These are phyloP conservation scores for Eupithecia pulchellata DNA, from an alignment of 2,888 invertebrate genomes.

Conservation along the genomic window DNA sequence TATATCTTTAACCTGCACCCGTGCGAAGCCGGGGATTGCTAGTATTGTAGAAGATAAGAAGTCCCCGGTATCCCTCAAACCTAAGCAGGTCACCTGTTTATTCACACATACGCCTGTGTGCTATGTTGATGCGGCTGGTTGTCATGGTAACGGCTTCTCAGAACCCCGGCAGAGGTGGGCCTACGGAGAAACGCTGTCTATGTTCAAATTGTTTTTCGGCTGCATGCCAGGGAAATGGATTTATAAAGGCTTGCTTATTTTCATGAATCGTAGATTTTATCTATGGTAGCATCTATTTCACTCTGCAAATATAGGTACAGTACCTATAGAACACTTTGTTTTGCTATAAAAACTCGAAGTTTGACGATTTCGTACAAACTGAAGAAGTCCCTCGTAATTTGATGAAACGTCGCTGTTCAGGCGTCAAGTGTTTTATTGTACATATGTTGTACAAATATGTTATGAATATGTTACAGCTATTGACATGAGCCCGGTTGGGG, in stretches of 20 bases:
- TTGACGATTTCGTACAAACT: too few relatives aligned
- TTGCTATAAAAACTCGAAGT: too few relatives aligned
- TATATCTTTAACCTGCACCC: too few relatives aligned
- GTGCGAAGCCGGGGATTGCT: too few relatives aligned
- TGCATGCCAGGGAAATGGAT: conserved; percentile 7
- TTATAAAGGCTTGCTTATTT: background rate
- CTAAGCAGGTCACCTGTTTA: conserved; percentile 73
- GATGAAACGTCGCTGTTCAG: too few relatives aligned
- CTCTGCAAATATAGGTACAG: background rate
- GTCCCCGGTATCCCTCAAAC: conserved; percentile 49
- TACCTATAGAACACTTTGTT: background rate
- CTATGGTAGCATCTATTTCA: background rate
- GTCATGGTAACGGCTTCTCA: conserved; percentile 78
- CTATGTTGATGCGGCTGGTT: conserved; percentile 82
- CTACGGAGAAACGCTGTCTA: conserved; percentile 10
- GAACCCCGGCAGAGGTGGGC: conserved; percentile 51
- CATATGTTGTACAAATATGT: too few relatives aligned
- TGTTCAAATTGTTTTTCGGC: conserved; percentile 9
- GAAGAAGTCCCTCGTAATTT: too few relatives aligned
- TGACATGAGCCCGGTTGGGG: too few relatives aligned
- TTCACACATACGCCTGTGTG: conserved; percentile 66
- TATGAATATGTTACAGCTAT: too few relatives aligned
- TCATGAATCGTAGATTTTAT: background rate
- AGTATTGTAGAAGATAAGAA: background rate
- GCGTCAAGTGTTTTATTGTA: too few relatives aligned